Base-by-base conservation (phyloP, 2,888 invertebrate genomes). In the Junonia oenone region DNA sequence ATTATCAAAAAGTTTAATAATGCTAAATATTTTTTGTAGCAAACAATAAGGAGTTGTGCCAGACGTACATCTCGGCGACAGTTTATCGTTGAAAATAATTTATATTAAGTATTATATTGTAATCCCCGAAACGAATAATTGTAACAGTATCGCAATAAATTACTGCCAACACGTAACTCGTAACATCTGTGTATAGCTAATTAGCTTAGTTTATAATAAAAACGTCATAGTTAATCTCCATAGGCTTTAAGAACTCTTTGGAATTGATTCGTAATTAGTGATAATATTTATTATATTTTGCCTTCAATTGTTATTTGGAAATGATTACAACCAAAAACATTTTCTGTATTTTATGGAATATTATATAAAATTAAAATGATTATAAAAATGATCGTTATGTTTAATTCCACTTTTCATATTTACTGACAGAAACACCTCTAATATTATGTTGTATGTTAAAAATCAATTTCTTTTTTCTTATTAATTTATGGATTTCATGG, bases 181-280 rank as follows among this genome's bases (percentile, higher is more conserved):
- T 55, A 51, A 55, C 54, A 56, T 59, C 51, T 17, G 52, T 31
- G 13, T 31, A 49, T 56, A 56, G 45, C 40, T 50, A 8, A 53
- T 17, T 59, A 59, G 56, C 45, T 15, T 50, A 45, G 48, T 45
- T 49, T 43, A 48, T 49, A 52, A 14, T 31, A 49, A 45, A 48
- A 31, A 54, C 50, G 38, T 45, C 22, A 33, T 60, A 58, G 57
- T 49, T 55, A 51, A 46, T 45, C 26, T 6, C 19, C 33, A 29
- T 57, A 61, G 59, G 47, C 22, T 43, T 50, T 59, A 59, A 50
- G 63, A 62, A 59, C 58, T 63, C 48, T 61, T 64, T 61, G 68
- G 68, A 68, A 68, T 68, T 68, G 68, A 68, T 57, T 62, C 57
- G 53, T 64, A 62, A 56, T 56, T 63, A 63, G 62, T 53, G 35